These are phyloP conservation scores for Stylophora pistillata DNA, from an alignment of 64 coral and sea anemone genomes.

Conservation along the genomic window DNA sequence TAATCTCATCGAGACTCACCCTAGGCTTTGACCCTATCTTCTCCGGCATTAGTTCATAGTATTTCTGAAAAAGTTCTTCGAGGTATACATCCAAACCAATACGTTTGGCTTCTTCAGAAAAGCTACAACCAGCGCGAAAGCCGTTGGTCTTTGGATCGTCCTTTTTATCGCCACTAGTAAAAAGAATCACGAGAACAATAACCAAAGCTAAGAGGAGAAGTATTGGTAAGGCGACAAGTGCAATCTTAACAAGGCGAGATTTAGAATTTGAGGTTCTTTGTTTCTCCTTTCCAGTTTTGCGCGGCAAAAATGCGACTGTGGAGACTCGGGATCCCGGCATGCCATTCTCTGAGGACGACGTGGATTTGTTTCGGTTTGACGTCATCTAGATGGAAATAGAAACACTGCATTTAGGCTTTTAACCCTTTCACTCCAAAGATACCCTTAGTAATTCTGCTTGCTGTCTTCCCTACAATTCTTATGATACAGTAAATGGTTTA, in stretches of 20 bases:
- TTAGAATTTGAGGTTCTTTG: background rate
- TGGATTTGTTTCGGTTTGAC: background rate
- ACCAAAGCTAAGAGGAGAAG: slow-evolving; percentile 11
- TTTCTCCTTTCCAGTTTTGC: slow-evolving; percentile 8
- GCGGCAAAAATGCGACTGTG: slow-evolving; percentile 22
- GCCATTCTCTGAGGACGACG: slow-evolving; percentile 13
- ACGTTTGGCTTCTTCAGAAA: slow-evolving; percentile 41
- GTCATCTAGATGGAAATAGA: slow-evolving; percentile 16
- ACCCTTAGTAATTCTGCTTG: too few species aligned
- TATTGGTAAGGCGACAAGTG: background rate
- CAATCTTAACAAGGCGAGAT: background rate
- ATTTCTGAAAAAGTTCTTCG: slow-evolving; percentile 20
- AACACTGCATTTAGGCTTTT: background rate
- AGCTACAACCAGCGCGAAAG: slow-evolving; percentile 5
- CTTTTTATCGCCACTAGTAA: background rate
- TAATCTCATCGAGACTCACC: slow-evolving; percentile 34
- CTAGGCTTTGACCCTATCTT: slow-evolving; percentile 45
- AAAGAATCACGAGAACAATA: slow-evolving; percentile 24
- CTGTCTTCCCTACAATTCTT: too few species aligned
- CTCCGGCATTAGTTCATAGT: slow-evolving; percentile 22
- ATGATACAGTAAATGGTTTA: too few species aligned
- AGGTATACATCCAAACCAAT: slow-evolving; percentile 39
- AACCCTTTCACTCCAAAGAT: too few species aligned
- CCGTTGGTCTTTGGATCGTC: background rate
- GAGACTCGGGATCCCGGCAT: background rate